Conservation (phyloP, 2,113 vertebrate genomes). For the Malurus cyaneus region DNA sequence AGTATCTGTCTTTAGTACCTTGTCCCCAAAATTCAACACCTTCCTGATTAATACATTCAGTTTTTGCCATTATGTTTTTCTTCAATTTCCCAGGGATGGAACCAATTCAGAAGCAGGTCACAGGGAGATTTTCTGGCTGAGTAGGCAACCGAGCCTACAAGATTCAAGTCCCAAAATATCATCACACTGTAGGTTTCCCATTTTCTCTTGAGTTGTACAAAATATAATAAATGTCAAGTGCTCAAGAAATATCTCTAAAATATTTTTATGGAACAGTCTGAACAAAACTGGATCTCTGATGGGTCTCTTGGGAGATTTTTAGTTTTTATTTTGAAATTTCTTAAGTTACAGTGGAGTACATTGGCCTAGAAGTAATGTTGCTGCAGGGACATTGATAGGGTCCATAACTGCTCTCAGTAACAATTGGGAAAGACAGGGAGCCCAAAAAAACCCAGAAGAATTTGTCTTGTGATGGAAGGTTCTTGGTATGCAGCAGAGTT, state of each 20-base stretch:
- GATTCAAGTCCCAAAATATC: neutral
- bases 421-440: neutral
- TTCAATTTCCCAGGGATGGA: neutral
- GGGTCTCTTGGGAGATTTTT: neutral
- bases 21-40: neutral
- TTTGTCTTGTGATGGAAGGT: neutral
- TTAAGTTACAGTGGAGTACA: neutral
- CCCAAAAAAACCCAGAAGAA: neutral
- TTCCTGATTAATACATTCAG: neutral
- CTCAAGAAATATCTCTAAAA: neutral
- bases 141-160: neutral
- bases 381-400: neutral
- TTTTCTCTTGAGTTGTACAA: neutral
- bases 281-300: neutral
- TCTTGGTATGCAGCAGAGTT: neutral
- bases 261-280: neutral
- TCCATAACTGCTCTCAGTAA: neutral
- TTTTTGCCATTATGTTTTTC: neutral
- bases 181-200: neutral
- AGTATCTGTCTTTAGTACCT: neutral
- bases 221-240: neutral
- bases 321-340: neutral
- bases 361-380: neutral
- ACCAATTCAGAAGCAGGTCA: neutral
- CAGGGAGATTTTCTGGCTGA: neutral